These are phyloP conservation scores for Pantherophis vulpinus DNA, from an alignment of 2,797 vertebrate genomes.

Conservation along the genomic window DNA sequence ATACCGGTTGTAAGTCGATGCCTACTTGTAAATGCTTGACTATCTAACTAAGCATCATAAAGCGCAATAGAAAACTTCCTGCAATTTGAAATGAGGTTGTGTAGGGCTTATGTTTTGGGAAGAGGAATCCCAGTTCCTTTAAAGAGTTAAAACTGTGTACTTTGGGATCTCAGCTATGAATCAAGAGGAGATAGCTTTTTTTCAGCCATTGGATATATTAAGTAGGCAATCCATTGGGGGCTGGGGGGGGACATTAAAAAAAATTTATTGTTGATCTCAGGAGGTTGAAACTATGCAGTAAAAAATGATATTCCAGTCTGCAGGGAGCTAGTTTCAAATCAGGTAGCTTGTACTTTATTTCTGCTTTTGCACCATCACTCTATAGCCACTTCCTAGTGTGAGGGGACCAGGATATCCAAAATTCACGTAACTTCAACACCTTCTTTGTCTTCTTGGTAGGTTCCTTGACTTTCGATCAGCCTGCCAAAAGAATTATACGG, in stretches of 20 bases:
- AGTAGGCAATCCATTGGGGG: neutral
- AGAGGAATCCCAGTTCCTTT: neutral
- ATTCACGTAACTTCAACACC: neutral
- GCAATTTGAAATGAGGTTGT: neutral
- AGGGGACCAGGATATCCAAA: neutral
- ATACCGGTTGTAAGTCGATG: neutral
- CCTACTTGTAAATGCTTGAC: neutral
- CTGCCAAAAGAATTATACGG: rapidly evolving
- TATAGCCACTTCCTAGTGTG: neutral
- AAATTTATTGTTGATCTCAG: neutral
- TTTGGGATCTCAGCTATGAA: neutral
- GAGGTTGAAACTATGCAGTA: neutral
- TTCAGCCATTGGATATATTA: neutral
- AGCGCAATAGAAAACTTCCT: neutral
- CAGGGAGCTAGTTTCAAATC: neutral
- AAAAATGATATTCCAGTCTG: neutral
- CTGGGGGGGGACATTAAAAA: neutral
- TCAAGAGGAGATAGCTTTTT: neutral
- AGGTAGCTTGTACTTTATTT: too few species aligned
- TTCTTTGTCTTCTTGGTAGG: constrained; percentile 23
- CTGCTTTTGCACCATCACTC: neutral
- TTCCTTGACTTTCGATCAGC: neutral
- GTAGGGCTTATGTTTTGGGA: neutral
- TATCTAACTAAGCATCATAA: neutral
- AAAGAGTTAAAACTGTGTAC: neutral